phyloP scores from a whole-genome alignment of 2,113 vertebrate genomes.

The Pygoscelis adeliae region DNA sequence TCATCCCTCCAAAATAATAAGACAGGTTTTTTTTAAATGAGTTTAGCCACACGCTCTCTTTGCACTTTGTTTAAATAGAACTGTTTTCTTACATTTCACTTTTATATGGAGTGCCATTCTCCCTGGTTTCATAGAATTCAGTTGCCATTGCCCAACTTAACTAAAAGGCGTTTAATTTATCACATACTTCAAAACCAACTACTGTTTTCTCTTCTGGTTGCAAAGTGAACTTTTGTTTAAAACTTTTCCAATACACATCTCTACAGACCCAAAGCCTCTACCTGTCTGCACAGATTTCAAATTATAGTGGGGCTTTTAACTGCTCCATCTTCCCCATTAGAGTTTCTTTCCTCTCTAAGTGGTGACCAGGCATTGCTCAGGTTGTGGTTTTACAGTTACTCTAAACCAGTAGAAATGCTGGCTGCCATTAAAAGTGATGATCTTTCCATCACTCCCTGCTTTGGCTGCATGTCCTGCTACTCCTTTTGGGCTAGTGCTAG shows the following conservation, averaged over 20 bases:
- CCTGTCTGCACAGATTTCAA: neutral
- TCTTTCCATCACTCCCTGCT: neutral
- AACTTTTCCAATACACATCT: neutral
- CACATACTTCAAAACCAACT: neutral
- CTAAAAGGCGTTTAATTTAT: neutral
- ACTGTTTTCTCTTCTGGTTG: neutral
- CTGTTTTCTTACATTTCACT: neutral
- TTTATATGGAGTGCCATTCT: neutral
- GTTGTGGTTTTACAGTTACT: neutral
- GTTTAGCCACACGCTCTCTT: neutral
- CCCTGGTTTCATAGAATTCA: neutral
- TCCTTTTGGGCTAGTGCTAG: neutral
- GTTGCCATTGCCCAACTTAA: neutral
- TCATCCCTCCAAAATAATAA: neutral
- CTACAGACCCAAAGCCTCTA: neutral
- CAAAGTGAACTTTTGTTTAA: neutral
- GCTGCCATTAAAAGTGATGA: neutral
- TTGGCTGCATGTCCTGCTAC: neutral
- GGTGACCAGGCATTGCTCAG: neutral
- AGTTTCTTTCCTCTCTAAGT: neutral
- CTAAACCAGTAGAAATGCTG: neutral
- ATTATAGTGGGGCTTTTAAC: neutral
- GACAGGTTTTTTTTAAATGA: neutral
- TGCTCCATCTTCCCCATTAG: neutral
- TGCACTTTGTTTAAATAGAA: neutral